Evolutionary conservation across 2,888 invertebrate species (phyloP).

Genomic region (Trichopria drosophilae): DNA sequence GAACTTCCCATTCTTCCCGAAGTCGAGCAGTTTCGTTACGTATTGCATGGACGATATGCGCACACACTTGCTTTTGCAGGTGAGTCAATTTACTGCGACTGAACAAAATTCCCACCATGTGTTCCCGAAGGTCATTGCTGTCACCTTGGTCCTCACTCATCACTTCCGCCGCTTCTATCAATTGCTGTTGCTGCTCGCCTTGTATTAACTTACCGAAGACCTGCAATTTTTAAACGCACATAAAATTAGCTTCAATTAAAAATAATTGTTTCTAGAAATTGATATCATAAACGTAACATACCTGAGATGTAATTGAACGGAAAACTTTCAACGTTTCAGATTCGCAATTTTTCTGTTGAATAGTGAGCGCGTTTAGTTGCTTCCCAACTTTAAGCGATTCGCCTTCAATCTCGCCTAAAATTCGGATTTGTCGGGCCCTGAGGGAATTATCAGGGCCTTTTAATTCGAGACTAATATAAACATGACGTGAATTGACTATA

Average conservation of each 20-base stretch:
- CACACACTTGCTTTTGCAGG: constrained; percentile 83
- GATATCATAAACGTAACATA: too few species aligned
- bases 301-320: constrained; percentile 86
- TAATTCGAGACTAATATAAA: constrained; percentile 77
- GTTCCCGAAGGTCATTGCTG: constrained; percentile 81
- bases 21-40: constrained; percentile 84
- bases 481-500: constrained; percentile 65
- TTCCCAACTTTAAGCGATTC: constrained; percentile 62
- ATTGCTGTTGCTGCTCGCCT: constrained; percentile 63
- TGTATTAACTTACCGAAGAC: constrained; percentile 89
- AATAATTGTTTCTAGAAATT: constrained; percentile 1
- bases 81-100: constrained; percentile 91
- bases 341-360: constrained; percentile 87
- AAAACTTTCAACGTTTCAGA: constrained; percentile 91
- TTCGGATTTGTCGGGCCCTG: constrained; percentile 80
- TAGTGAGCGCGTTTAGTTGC: constrained; percentile 62
- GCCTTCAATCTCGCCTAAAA: constrained; percentile 68
- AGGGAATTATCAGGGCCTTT: constrained; percentile 91
- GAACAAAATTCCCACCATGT: constrained; percentile 95
- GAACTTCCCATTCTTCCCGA: constrained; percentile 87
- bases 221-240: constrained; percentile 62
- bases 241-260: too few species aligned
- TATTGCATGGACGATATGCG: constrained; percentile 88
- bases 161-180: constrained; percentile 49
- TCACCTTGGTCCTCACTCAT: constrained; percentile 56